phyloP scores from a whole-genome alignment of 2,113 vertebrate species.

The mouse (Mus musculus) region GRCm39 chr3:104485501-104486000 shows the following conservation, averaged over 20 bases:
- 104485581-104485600: not conserved
- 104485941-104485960: constrained; percentile 10
- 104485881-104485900: not conserved
- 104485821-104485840: not conserved
- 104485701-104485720: constrained; percentile 52
- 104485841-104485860: constrained; percentile 37
- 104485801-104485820: not conserved
- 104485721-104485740: constrained; percentile 56
- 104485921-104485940: not conserved
- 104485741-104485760: constrained; percentile 46
- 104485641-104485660: constrained; percentile 8
- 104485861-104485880: constrained; percentile 12
- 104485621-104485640: constrained; percentile 10
- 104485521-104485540: not conserved
- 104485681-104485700: not conserved
- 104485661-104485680: constrained; percentile 23
- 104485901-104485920: not conserved
- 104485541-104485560: not conserved
- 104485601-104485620: too few relatives aligned
- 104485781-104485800: not conserved
- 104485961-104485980: constrained; percentile 9
- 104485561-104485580: not conserved
- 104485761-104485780: constrained; percentile 43
- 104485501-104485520: not conserved
- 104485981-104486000: not conserved